Conservation (phyloP, 2,888 invertebrate species). For the Drosophila austrosaltans region DNA sequence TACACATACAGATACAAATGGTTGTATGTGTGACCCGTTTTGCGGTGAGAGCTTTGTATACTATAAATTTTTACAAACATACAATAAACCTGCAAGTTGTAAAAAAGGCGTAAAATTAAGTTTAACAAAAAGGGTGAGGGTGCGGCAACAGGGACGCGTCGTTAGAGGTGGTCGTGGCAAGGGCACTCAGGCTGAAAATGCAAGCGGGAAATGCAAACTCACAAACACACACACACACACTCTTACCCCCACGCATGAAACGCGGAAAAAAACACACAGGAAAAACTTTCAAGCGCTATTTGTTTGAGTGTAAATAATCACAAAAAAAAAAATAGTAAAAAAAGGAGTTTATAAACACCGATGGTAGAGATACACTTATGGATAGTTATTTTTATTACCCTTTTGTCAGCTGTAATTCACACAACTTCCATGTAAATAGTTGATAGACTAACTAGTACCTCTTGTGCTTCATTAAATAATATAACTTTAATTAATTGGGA, state of each 20-base stretch:
- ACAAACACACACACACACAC: conserved; percentile 39
- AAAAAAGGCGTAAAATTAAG: conserved; percentile 78
- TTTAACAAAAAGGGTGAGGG: conserved; percentile 69
- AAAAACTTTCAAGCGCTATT: conserved; percentile 73
- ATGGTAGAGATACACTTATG: neutral
- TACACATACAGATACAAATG: conserved; percentile 49
- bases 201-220: conserved; percentile 76
- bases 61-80: conserved; percentile 57
- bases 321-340: conserved; percentile 43
- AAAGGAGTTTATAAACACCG: conserved; percentile 27
- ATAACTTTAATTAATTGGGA: neutral
- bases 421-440: neutral
- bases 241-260: conserved; percentile 15
- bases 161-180: conserved; percentile 33
- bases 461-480: neutral
- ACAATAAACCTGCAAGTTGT: conserved; percentile 73
- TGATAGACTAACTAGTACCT: neutral
- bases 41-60: conserved; percentile 37
- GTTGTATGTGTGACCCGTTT: conserved; percentile 33
- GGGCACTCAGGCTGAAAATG: conserved; percentile 73
- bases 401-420: neutral
- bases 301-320: conserved; percentile 77
- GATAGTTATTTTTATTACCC: neutral
- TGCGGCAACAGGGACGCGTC: neutral
- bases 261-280: conserved; percentile 43